Evolutionary conservation across 2,888 invertebrate species (phyloP), one percentile per base, ranked within the genome.

Genomic region (Epinotia brunnichana): DNA sequence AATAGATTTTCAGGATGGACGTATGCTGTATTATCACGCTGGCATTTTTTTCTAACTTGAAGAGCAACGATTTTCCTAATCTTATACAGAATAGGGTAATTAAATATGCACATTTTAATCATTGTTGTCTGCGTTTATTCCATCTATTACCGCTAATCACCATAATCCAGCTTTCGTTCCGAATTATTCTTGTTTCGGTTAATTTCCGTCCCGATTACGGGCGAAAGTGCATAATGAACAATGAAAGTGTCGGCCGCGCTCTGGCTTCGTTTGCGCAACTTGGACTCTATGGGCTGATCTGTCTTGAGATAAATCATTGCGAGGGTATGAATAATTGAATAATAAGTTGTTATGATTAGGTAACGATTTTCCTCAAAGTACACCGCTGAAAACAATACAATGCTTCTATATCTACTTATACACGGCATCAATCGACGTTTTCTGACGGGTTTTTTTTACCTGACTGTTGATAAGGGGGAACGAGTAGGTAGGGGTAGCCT

Each of bases 221-320:
- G 51, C 17, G 63, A 63, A 63, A 63, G 63, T 63, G 53, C 51
- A 35, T 63, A 63, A 63, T 63, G 39, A 39, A 64, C 64, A 64
- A 64, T 64, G 64, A 64, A 64, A 64, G 64, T 64, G 35, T 19
- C 19, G 4, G 48, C 48, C n/a, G 29, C 41, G 41, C 60, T 19
- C 29, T 19, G 53, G 15, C 15, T 15, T 39, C 53, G 19, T 29
- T 64, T 64, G 17, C 64, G 64, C 64, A 64, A 64, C 13, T 10
- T 19, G 53, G 64, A 39, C 13, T 53, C 64, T 56, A 67, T 67
- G 57, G 56, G 35, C 57, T 13, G 57, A 67, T 67, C 54, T 56
- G 66, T 56, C 48, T 61, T 15, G 53, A 64, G 76, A 70, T 66
- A 75, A 63, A 54, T 39, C 54, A 17, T 44, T 29, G 19, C 35